Evolutionary conservation across 2,797 vertebrate genomes (phyloP).

Genomic region (Cynopterus sphinx): DNA sequence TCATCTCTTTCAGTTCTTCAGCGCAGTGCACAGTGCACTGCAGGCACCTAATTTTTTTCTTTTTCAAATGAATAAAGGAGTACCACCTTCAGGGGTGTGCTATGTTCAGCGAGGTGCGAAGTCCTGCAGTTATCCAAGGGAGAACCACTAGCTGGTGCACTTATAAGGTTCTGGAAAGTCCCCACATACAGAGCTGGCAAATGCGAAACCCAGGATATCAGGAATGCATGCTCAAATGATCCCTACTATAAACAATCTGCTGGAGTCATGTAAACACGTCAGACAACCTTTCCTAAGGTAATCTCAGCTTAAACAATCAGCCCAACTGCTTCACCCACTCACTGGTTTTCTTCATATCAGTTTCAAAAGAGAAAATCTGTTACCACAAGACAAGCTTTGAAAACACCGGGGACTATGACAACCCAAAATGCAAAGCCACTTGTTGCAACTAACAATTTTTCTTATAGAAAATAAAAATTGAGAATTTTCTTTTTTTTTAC

Average conservation of each 20-base stretch:
- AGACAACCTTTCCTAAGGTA: not conserved
- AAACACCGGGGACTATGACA: not conserved
- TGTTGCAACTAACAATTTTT: not conserved
- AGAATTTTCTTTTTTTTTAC: not conserved
- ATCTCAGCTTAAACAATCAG: conserved; percentile 46
- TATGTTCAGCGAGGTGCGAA: not conserved
- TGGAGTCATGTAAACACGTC: conserved; percentile 45
- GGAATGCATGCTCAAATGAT: conserved; percentile 47
- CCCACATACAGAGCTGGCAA: not conserved
- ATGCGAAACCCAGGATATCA: not conserved
- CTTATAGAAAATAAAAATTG: not conserved
- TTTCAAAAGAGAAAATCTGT: not conserved
- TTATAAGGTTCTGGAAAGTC: conserved; percentile 24
- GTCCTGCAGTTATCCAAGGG: not conserved
- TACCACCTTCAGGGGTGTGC: not conserved
- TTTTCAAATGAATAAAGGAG: not conserved
- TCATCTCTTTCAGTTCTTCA: not conserved
- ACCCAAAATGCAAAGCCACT: not conserved
- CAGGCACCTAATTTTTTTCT: not conserved
- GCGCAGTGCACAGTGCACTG: accelerated
- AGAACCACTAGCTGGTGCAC: not conserved
- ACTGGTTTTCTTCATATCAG: not conserved
- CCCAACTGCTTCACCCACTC: conserved; percentile 12
- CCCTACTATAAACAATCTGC: conserved; percentile 13
- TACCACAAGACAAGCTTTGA: not conserved